A percentile compares a stretch with the other conserved stretches of the same genome.
phyloP scores from a whole-genome alignment of 2,888 invertebrate species.

The Pseudococcus viburni region DNA sequence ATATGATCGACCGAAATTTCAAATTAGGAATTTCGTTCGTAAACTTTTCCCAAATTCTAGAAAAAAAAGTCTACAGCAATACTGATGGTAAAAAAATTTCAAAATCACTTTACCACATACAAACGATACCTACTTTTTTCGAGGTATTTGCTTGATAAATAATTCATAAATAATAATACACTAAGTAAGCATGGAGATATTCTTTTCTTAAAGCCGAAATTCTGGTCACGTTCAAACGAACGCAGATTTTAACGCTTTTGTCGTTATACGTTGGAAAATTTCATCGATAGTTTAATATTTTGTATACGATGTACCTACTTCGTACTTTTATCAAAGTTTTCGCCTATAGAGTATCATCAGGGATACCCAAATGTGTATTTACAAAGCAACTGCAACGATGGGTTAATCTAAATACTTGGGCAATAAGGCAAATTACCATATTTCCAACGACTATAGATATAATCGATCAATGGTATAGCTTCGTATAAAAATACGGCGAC shows the following conservation, averaged over 20 bases:
- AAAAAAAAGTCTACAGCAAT: no score
- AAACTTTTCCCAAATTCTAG: no score
- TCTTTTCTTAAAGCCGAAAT: conserved; percentile 35
- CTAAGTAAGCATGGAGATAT: conserved; percentile 5
- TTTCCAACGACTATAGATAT: not conserved
- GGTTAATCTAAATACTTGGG: not conserved
- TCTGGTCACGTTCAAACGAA: conserved; percentile 47
- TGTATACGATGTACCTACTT: not conserved
- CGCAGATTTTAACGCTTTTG: conserved; percentile 49
- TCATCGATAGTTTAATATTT: conserved; percentile 50
- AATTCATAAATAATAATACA: conserved; percentile 42
- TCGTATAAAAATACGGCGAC: not conserved
- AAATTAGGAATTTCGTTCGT: no score
- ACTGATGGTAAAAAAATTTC: no score
- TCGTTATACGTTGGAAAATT: conserved; percentile 45
- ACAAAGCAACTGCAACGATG: no score
- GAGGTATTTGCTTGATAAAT: conserved; percentile 16
- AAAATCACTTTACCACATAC: not conserved
- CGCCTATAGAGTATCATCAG: not conserved
- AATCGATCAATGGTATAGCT: not conserved
- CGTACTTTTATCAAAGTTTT: not conserved
- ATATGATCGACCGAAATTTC: no score
- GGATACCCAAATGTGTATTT: not conserved
- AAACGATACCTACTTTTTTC: conserved; percentile 9
- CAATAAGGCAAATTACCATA: conserved; percentile 2